phyloP scores from a whole-genome alignment of 2,888 invertebrate species.

The Lasioglossum zephyrum region DNA sequence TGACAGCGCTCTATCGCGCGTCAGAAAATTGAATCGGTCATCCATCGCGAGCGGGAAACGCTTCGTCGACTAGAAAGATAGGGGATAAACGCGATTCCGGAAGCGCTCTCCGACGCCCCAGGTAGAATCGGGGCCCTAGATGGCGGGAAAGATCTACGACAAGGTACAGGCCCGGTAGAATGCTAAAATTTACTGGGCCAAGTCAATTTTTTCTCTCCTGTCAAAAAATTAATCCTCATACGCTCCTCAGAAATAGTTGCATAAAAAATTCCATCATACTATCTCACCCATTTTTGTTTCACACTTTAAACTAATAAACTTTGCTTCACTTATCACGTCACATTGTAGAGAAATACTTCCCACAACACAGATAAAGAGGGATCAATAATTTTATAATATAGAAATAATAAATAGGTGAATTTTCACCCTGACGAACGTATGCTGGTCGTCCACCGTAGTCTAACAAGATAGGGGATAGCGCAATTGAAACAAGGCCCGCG shows the following conservation, averaged over 20 bases:
- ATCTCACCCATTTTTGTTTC: no score
- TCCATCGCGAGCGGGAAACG: slow-evolving; percentile 26
- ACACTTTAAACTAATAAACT: no score
- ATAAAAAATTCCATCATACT: no score
- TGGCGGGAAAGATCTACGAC: background rate
- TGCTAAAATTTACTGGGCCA: slow-evolving; percentile 2
- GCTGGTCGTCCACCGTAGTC: slow-evolving; percentile 10
- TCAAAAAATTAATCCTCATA: background rate
- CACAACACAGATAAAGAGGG: no score
- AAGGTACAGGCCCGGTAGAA: background rate
- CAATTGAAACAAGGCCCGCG: slow-evolving; percentile 11
- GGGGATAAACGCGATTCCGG: slow-evolving; percentile 8
- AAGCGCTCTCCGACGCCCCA: background rate
- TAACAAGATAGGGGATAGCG: background rate
- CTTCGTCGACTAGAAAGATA: slow-evolving; percentile 26
- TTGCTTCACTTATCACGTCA: no score
- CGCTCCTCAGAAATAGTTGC: no score
- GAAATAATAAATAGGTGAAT: no score
- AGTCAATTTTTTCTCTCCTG: background rate
- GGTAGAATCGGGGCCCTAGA: background rate
- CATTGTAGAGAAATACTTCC: no score
- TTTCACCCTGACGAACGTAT: no score
- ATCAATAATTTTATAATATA: no score
- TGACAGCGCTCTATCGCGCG: slow-evolving; percentile 28
- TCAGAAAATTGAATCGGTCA: slow-evolving; percentile 15